Evolutionary conservation across 2,113 vertebrate species (phyloP).

Genomic region (Rafetus swinhoei): DNA sequence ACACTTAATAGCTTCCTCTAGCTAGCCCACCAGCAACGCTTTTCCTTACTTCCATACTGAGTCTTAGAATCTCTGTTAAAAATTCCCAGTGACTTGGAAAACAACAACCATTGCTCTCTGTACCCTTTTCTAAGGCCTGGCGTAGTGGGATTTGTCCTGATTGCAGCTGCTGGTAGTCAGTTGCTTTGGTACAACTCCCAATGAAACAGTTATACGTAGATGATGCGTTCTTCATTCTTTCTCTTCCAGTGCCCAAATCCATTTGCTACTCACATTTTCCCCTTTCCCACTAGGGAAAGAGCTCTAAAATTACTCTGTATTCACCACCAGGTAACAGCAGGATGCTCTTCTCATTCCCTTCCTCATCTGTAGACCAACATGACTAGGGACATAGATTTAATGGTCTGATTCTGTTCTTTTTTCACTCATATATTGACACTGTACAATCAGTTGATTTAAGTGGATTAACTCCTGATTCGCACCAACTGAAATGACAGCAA

Average conservation of each 20-base stretch:
- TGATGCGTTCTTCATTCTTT: background rate
- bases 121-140: background rate
- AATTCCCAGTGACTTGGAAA: background rate
- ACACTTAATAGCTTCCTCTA: fast-evolving
- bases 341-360: background rate
- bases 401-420: background rate
- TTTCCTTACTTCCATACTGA: background rate
- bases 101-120: background rate
- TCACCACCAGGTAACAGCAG: background rate
- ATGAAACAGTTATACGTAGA: background rate
- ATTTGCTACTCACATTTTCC: background rate
- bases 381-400: no score
- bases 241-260: background rate
- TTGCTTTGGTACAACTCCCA: background rate
- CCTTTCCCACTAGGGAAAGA: background rate
- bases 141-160: background rate
- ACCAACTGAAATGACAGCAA: background rate
- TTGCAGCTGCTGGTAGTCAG: background rate
- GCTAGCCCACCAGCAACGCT: fast-evolving
- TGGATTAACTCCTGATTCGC: background rate
- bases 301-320: background rate
- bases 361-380: background rate
- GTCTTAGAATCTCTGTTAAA: background rate
- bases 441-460: background rate
- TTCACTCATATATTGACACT: background rate